Percentiles rank a stretch among this genome's conserved stretches.
These are phyloP conservation scores for Onychomys arenicola DNA, from an alignment of 2,797 vertebrate genomes.

Conservation along the genomic window DNA sequence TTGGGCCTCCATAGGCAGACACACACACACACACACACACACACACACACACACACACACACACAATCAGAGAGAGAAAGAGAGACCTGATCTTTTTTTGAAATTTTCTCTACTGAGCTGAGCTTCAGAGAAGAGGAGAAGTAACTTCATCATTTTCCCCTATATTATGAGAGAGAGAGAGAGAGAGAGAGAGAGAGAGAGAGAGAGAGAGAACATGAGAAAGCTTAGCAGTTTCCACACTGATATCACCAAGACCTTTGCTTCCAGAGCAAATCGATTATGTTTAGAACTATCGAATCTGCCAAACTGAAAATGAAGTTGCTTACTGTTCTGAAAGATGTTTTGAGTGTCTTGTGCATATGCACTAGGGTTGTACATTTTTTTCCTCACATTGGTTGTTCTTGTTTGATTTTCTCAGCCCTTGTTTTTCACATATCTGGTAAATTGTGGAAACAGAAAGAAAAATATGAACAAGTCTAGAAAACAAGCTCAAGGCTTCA, in stretches of 20 bases:
- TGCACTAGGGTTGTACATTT: background rate
- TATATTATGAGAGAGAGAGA: background rate
- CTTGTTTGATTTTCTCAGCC: background rate
- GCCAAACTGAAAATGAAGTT: constrained; percentile 41
- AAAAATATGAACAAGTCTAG: background rate
- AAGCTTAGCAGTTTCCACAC: background rate
- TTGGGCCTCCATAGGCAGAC: background rate
- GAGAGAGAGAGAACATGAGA: background rate
- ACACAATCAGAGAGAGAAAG: background rate
- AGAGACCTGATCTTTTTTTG: background rate
- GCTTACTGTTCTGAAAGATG: background rate
- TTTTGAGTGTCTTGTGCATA: background rate
- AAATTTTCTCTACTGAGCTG: background rate
- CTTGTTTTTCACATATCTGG: background rate
- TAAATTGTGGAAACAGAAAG: background rate
- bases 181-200: background rate
- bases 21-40: background rate
- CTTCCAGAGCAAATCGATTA: constrained; percentile 44
- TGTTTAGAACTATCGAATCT: constrained; percentile 34
- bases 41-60: background rate
- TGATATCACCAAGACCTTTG: background rate
- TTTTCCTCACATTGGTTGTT: background rate
- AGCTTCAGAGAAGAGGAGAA: constrained; percentile 15
- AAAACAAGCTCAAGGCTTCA: background rate
- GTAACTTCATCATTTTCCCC: background rate